A percentile compares a stretch with the other conserved stretches of the same genome.
phyloP scores from a whole-genome alignment of 2,888 invertebrate genomes.

The Drosophila yooni region DNA sequence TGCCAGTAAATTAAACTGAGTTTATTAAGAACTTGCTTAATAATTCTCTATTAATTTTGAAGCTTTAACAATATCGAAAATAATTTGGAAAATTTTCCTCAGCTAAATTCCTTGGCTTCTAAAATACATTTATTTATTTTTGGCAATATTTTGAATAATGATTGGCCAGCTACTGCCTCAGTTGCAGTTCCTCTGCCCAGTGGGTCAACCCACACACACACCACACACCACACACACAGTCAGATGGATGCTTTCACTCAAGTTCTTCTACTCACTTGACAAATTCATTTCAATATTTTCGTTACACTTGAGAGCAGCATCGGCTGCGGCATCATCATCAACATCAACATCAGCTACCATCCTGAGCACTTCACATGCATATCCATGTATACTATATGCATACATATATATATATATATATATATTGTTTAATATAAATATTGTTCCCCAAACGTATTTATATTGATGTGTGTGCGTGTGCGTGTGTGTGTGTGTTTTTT shows the following conservation, averaged over 20 bases:
- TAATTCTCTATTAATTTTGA: too few species aligned
- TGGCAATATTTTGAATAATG: background rate
- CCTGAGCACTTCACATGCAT: conserved; percentile 66
- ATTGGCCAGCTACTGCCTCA: conserved; percentile 2
- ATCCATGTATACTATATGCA: conserved; percentile 8
- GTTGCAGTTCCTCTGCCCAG: background rate
- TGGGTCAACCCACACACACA: conserved; percentile 25
- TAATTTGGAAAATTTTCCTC: background rate
- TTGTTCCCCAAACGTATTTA: conserved; percentile 56
- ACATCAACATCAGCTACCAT: conserved; percentile 53
- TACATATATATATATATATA: conserved; percentile 20
- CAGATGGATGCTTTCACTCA: conserved; percentile 23
- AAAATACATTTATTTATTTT: background rate
- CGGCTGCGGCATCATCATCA: conserved; percentile 22
- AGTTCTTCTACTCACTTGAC: conserved; percentile 49
- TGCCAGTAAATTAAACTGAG: background rate
- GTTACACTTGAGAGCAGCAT: conserved; percentile 66
- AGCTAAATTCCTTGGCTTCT: fast-evolving
- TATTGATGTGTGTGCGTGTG: conserved; percentile 12
- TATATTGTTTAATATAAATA: conserved; percentile 69
- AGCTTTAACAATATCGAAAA: background rate
- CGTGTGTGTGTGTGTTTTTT: conserved; percentile 17
- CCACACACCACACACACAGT: conserved; percentile 23
- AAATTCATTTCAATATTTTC: conserved; percentile 76
- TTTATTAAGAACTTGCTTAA: background rate